Evolutionary conservation across 1,140 invertebrate species (phyloP), one percentile per base, ranked within the genome.

Genomic region (Eriocheir sinensis): DNA sequence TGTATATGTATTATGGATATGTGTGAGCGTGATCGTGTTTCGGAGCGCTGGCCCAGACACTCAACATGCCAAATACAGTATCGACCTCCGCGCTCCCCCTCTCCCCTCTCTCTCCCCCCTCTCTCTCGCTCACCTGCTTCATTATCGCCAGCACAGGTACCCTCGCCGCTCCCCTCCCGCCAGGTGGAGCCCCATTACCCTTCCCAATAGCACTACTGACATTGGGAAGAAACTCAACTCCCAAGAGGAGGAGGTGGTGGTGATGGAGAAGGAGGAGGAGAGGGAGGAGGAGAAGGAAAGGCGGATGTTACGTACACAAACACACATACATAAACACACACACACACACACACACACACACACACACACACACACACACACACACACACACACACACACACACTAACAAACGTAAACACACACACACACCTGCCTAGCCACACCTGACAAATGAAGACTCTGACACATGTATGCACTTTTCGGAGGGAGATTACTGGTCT

Each of bases 1-100:
- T n/a, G n/a, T n/a, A n/a, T n/a, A n/a, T n/a, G n/a, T n/a, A n/a
- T n/a, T n/a, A n/a, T n/a, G n/a, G n/a, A n/a, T 72, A n/a, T 72
- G 27, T 72, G n/a, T 72, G 60, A 72, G 60, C 8, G 21, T 72
- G 60, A 72, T 72, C 12, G 60, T n/a, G 60, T 72, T 72, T 3
- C 27, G 60, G 60, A 0, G 60, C 60, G 27, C 12, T n/a, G 60
- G 27, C n/a, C 21, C 60, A 72, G 27, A 72, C 27, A 72, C 60
- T 72, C 60, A 72, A 72, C 60, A 72, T 72, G 60, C 60, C 60
- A 72, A 72, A 72, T 72, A 72, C 60, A 72, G 60, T 72, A 72
- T 72, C 60, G 60, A 72, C 60, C 60, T 72, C 60, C 60, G n/a
- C 21, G 60, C 60, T n/a, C 21, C 60, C 21, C 12, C 60, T 72